Conservation (phyloP, 1,140 invertebrate genomes). For the Drosophila setifemur region DNA sequence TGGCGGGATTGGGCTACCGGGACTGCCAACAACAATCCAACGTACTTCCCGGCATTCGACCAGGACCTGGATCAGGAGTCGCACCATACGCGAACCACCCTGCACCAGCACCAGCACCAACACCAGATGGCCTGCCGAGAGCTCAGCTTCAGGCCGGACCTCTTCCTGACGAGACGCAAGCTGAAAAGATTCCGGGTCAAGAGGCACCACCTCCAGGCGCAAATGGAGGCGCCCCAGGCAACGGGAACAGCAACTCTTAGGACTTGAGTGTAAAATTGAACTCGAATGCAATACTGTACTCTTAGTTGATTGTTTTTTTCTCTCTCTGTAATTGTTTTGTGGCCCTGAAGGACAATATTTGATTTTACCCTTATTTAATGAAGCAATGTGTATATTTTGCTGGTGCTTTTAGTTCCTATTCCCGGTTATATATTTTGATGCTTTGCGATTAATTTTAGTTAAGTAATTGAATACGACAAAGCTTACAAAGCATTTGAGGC, state of each 20-base stretch:
- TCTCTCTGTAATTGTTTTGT: no score
- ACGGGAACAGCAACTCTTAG: conserved; percentile 51
- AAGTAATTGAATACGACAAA: conserved; percentile 74
- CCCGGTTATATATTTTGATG: conserved; percentile 40
- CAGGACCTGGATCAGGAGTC: conserved; percentile 45
- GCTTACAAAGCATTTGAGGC: conserved; percentile 80
- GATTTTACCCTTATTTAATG: conserved; percentile 11
- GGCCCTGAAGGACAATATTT: conserved; percentile 40
- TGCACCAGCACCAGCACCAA: no score
- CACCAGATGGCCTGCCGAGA: conserved; percentile 54
- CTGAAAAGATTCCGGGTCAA: conserved; percentile 68
- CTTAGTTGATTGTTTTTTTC: conserved; percentile 38
- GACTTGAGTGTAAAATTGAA: conserved; percentile 48
- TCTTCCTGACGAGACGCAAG: conserved; percentile 68
- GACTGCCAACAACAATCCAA: conserved; percentile 77
- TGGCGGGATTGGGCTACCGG: conserved; percentile 81
- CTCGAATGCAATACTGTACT: conserved; percentile 59
- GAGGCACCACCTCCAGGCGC: conserved; percentile 52
- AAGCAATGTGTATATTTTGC: conserved; percentile 52
- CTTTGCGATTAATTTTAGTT: conserved; percentile 50
- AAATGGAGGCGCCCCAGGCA: conserved; percentile 35
- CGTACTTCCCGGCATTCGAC: conserved; percentile 76
- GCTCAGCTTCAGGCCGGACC: conserved; percentile 70
- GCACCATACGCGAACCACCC: conserved; percentile 32
- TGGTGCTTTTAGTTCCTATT: conserved; percentile 80